phyloP scores from a whole-genome alignment of 1,140 invertebrate genomes.

The Eulimnadia texana region DNA sequence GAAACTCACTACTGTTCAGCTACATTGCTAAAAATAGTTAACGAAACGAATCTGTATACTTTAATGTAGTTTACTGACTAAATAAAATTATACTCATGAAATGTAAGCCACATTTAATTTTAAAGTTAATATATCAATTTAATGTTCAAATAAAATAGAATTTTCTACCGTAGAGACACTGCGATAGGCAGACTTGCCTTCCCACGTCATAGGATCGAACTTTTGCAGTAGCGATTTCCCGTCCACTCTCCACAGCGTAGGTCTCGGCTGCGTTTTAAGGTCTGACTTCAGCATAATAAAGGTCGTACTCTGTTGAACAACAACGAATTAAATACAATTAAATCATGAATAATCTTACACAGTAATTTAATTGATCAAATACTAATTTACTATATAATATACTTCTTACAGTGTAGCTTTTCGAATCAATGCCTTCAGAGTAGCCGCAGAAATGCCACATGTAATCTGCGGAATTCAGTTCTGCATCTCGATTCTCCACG shows the following conservation, averaged over 20 bases:
- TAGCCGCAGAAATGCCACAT: not conserved
- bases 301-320: not conserved
- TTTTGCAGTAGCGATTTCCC: constrained; percentile 72
- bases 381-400: no score
- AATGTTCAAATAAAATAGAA: not conserved
- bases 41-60: no score
- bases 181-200: constrained; percentile 61
- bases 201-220: constrained; percentile 65
- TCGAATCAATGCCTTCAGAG: not conserved
- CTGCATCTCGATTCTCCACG: not conserved
- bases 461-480: not conserved
- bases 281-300: constrained; percentile 68
- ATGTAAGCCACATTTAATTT: no score
- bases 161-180: constrained; percentile 69
- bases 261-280: constrained; percentile 49
- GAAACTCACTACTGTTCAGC: no score
- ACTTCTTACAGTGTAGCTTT: not conserved
- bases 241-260: constrained; percentile 71
- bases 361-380: no score
- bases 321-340: not conserved
- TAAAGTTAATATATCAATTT: not conserved
- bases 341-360: no score
- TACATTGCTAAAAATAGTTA: no score
- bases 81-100: no score
- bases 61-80: no score